These are phyloP conservation scores for Graptemys geographica DNA, from an alignment of 2,797 vertebrate genomes.

Conservation along the genomic window DNA sequence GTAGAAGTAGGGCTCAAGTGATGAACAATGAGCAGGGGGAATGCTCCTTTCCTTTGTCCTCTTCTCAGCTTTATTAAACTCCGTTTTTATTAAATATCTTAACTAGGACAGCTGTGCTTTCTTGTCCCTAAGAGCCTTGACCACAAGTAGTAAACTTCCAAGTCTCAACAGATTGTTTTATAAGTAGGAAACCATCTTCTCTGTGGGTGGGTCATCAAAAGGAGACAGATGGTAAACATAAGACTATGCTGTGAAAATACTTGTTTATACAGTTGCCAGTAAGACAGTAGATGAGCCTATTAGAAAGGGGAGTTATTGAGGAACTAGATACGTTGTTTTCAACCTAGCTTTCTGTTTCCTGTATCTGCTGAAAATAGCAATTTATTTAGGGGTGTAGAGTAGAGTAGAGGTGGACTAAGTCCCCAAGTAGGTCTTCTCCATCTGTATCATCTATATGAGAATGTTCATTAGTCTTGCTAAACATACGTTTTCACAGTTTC, in stretches of 20 bases:
- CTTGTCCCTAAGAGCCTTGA: slow-evolving; percentile 3
- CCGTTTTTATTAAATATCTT: neutral
- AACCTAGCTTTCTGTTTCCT: neutral
- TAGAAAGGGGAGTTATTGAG: neutral
- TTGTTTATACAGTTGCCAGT: slow-evolving; percentile 67
- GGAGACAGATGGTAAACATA: slow-evolving; percentile 66
- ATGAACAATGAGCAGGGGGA: neutral
- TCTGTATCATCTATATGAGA: neutral
- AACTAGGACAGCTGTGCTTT: neutral
- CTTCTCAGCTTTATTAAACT: neutral
- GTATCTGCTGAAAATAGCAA: neutral
- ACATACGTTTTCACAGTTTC: neutral
- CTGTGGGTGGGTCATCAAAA: slow-evolving; percentile 50
- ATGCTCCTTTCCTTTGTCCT: neutral
- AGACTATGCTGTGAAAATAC: slow-evolving; percentile 12
- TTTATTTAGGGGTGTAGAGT: neutral
- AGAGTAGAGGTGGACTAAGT: neutral
- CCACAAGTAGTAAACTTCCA: slow-evolving; percentile 44
- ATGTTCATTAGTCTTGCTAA: neutral
- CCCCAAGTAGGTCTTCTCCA: neutral
- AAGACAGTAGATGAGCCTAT: slow-evolving; percentile 54
- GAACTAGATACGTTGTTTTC: neutral
- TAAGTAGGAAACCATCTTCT: neutral
- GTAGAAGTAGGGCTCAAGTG: neutral
- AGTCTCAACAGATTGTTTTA: slow-evolving; percentile 11